These are phyloP conservation scores for Endomychus coccineus DNA, from an alignment of 2,888 invertebrate genomes.

Conservation along the genomic window DNA sequence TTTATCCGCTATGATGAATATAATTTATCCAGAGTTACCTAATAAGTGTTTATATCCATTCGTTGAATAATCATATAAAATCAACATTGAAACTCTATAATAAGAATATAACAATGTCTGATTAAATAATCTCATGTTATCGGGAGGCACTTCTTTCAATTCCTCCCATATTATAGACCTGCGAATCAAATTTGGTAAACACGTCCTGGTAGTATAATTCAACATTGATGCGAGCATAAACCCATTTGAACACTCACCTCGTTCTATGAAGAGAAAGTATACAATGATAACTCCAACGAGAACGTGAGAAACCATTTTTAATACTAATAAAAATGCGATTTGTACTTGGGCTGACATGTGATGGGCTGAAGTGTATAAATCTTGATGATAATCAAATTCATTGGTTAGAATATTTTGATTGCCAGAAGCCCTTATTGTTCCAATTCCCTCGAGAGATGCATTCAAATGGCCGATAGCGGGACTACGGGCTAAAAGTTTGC, in stretches of 20 bases:
- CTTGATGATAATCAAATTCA: slow-evolving; percentile 30
- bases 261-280: slow-evolving; percentile 12
- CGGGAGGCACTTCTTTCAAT: too few relatives aligned
- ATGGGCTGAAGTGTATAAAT: slow-evolving; percentile 27
- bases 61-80: too few relatives aligned
- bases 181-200: too few relatives aligned
- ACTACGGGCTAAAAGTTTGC: slow-evolving; percentile 30
- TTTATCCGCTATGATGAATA: too few relatives aligned
- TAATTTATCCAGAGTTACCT: too few relatives aligned
- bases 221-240: too few relatives aligned
- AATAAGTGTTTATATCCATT: too few relatives aligned
- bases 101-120: too few relatives aligned
- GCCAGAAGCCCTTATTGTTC: slow-evolving; percentile 28
- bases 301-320: slow-evolving; percentile 6
- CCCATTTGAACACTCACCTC: slow-evolving; percentile 8
- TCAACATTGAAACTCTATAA: too few relatives aligned
- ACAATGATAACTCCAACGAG: slow-evolving; percentile 17
- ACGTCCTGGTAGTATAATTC: too few relatives aligned
- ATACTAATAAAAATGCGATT: slow-evolving; percentile 9
- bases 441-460: slow-evolving; percentile 31
- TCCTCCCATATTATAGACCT: too few relatives aligned
- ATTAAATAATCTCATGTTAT: too few relatives aligned
- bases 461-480: slow-evolving; percentile 31
- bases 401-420: slow-evolving; percentile 24
- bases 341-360: slow-evolving; percentile 22